phyloP scores from a whole-genome alignment of 2,797 vertebrate species.

The Potorous gilbertii region DNA sequence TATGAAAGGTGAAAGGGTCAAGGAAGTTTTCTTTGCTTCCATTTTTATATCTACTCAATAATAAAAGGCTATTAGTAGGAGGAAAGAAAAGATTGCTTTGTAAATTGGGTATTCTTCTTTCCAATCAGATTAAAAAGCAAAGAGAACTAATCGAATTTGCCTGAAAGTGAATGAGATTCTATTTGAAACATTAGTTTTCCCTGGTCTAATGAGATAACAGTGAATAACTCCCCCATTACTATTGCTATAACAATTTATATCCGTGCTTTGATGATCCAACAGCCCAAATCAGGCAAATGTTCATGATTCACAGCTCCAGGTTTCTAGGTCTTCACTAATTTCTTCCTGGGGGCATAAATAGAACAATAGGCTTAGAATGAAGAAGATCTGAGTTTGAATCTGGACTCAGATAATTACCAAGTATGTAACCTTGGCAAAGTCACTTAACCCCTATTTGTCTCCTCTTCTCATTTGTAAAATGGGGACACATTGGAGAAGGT shows the following conservation, averaged over 20 bases:
- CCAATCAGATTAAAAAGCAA: background rate
- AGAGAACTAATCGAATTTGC: background rate
- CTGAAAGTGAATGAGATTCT: background rate
- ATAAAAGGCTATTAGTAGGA: background rate
- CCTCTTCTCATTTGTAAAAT: background rate
- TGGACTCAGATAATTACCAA: background rate
- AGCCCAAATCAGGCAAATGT: background rate
- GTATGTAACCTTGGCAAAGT: background rate
- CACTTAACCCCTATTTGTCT: background rate
- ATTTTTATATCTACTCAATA: background rate
- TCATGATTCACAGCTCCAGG: background rate
- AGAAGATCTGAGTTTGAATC: background rate
- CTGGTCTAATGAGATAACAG: background rate
- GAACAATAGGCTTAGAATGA: background rate
- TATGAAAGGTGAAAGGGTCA: background rate
- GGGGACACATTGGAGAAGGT: background rate
- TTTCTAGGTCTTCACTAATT: background rate
- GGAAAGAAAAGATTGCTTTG: slow-evolving; percentile 1
- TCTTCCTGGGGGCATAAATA: background rate
- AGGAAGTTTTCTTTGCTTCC: background rate
- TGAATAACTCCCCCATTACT: background rate
- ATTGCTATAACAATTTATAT: background rate
- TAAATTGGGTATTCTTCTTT: background rate
- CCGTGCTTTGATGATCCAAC: background rate
- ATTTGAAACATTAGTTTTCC: background rate